phyloP scores from a whole-genome alignment of 1,140 invertebrate species.

The Ceratitis capitata region DNA sequence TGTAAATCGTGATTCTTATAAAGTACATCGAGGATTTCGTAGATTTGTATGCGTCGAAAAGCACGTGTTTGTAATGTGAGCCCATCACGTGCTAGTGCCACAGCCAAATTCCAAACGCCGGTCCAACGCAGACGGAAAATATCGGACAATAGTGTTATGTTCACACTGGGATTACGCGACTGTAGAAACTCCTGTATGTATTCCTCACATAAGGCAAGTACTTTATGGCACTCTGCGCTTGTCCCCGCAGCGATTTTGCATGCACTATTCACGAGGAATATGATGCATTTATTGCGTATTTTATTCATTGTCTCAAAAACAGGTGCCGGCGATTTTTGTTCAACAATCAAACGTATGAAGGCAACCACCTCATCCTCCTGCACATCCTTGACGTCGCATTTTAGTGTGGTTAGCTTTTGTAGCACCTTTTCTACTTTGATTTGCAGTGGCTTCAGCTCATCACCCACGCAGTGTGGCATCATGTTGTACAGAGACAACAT shows the following conservation, averaged over 20 bases:
- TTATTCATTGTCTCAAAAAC: constrained; percentile 44
- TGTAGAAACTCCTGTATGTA: constrained; percentile 46
- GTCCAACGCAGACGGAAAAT: constrained; percentile 46
- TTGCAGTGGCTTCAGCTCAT: constrained; percentile 74
- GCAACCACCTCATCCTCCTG: constrained; percentile 66
- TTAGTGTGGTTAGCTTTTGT: constrained; percentile 71
- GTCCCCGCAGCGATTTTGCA: constrained; percentile 34
- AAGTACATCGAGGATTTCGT: constrained; percentile 68
- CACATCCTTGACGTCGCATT: constrained; percentile 69
- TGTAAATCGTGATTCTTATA: constrained; percentile 66
- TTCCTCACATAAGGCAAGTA: constrained; percentile 40
- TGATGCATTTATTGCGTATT: constrained; percentile 45
- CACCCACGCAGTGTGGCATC: constrained; percentile 72
- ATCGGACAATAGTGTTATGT: constrained; percentile 43
- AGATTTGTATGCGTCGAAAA: constrained; percentile 68
- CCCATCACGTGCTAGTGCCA: constrained; percentile 34
- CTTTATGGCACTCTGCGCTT: background rate
- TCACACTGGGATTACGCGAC: constrained; percentile 46
- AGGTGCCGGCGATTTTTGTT: constrained; percentile 43
- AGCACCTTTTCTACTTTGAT: constrained; percentile 71
- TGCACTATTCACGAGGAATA: constrained; percentile 43
- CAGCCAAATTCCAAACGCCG: constrained; percentile 43
- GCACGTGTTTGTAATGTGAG: constrained; percentile 67
- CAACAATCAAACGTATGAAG: constrained; percentile 60
- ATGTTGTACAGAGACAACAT: constrained; percentile 73